These are phyloP conservation scores for Rhinolophus ferrumequinum DNA, from an alignment of 2,113 vertebrate species.

Conservation along the genomic window DNA sequence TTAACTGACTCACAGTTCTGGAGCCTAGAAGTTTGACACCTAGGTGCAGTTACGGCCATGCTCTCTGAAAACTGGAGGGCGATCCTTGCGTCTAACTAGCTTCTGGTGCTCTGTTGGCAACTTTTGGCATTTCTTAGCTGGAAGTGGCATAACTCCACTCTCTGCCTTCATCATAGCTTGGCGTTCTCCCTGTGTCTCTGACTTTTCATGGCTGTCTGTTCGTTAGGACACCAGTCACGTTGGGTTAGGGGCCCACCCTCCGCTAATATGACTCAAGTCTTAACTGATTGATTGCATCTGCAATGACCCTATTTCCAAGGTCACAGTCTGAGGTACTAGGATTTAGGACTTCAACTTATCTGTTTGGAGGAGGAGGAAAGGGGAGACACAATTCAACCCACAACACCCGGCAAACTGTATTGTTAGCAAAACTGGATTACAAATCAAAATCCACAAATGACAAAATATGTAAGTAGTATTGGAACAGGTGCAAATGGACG, in stretches of 20 bases:
- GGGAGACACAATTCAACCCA: too few relatives aligned
- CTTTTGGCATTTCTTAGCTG: too few relatives aligned
- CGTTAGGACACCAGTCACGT: neutral
- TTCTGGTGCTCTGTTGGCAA: neutral
- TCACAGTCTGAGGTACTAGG: too few relatives aligned
- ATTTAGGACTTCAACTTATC: too few relatives aligned
- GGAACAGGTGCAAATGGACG: neutral
- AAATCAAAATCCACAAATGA: neutral
- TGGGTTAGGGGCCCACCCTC: neutral
- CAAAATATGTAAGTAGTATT: neutral
- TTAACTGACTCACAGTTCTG: neutral
- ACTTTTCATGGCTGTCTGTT: neutral
- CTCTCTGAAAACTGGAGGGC: neutral
- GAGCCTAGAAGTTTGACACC: neutral
- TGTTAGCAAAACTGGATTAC: neutral
- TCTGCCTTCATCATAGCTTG: too few relatives aligned
- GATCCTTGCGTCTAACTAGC: neutral
- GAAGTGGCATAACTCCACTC: too few relatives aligned
- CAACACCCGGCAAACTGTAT: neutral
- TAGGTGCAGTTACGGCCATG: neutral
- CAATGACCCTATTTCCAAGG: too few relatives aligned
- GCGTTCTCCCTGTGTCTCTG: neutral
- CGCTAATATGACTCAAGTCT: neutral
- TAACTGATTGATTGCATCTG: too few relatives aligned
- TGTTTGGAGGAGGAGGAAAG: too few relatives aligned